These are phyloP conservation scores for Drosophila nannoptera DNA, from an alignment of 1,140 invertebrate species.

Conservation along the genomic window DNA sequence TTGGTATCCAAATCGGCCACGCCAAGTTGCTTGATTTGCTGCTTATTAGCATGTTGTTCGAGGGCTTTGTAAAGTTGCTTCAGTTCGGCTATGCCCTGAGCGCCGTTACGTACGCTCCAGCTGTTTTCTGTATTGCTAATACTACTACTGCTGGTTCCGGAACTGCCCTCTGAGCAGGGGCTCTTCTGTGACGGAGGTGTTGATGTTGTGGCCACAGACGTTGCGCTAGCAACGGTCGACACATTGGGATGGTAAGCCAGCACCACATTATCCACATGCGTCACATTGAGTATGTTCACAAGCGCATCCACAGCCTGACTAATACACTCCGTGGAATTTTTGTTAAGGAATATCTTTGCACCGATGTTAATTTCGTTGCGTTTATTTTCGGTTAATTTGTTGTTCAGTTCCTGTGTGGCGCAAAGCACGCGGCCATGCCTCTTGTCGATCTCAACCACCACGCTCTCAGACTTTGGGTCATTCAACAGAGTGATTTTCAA, in stretches of 20 bases:
- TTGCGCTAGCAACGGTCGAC: slow-evolving; percentile 54
- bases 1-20: slow-evolving; percentile 93
- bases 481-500: slow-evolving; percentile 66
- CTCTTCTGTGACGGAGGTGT: slow-evolving; percentile 25
- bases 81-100: slow-evolving; percentile 80
- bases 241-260: slow-evolving; percentile 74
- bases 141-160: not conserved
- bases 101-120: slow-evolving; percentile 79
- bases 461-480: slow-evolving; percentile 57
- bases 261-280: slow-evolving; percentile 76
- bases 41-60: slow-evolving; percentile 60
- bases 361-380: slow-evolving; percentile 84
- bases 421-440: slow-evolving; percentile 60
- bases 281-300: slow-evolving; percentile 66
- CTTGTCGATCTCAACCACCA: slow-evolving; percentile 61
- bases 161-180: slow-evolving; percentile 16
- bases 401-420: slow-evolving; percentile 81
- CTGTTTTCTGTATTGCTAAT: slow-evolving; percentile 25
- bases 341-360: slow-evolving; percentile 83
- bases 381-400: slow-evolving; percentile 82
- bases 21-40: slow-evolving; percentile 86
- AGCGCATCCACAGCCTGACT: slow-evolving; percentile 62
- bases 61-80: slow-evolving; percentile 81
- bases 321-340: slow-evolving; percentile 60
- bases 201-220: slow-evolving; percentile 47